These are phyloP conservation scores for Furnarius figulus DNA, from an alignment of 2,113 vertebrate genomes.

Conservation along the genomic window DNA sequence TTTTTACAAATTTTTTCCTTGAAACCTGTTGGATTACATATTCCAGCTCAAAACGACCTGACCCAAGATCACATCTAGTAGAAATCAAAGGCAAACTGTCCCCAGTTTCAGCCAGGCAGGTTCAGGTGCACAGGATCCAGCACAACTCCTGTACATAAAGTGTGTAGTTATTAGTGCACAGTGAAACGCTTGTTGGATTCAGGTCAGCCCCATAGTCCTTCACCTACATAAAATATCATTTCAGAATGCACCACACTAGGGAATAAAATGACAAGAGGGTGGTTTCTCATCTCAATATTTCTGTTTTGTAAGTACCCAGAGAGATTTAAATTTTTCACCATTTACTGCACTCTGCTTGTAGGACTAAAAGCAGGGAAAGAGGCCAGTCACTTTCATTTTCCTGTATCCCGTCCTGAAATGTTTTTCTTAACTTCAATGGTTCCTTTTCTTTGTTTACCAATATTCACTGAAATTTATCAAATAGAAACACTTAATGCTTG, in stretches of 20 bases:
- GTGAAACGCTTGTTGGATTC: neutral
- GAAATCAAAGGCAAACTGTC: neutral
- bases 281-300: neutral
- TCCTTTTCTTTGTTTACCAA: neutral
- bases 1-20: neutral
- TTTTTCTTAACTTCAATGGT: neutral
- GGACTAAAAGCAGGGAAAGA: neutral
- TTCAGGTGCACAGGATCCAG: neutral
- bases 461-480: neutral
- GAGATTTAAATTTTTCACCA: neutral
- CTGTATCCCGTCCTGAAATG: neutral
- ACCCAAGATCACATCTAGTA: neutral
- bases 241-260: neutral
- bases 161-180: neutral
- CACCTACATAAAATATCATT: neutral
- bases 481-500: neutral
- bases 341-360: neutral
- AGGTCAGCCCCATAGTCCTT: neutral
- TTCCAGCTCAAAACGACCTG: neutral
- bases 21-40: neutral
- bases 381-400: neutral
- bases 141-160: neutral
- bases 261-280: neutral
- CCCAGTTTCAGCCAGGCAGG: neutral
- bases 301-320: neutral